A percentile compares a stretch with the other conserved stretches of the same genome.
Conservation (phyloP, 2,113 vertebrate species). For the Solea senegalensis region DNA sequence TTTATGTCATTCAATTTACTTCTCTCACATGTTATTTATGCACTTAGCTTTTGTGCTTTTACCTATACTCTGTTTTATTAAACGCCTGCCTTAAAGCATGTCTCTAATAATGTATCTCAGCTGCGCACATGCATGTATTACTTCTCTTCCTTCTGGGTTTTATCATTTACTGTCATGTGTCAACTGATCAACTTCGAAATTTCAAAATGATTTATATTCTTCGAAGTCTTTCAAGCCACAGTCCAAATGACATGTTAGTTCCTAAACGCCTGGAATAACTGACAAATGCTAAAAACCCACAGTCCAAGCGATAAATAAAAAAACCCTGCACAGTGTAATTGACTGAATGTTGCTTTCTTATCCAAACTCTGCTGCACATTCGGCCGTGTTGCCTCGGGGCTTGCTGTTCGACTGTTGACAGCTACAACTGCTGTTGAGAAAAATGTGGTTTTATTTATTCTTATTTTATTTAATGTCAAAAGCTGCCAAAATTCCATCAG, state of each 20-base stretch:
- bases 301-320: constrained; percentile 14
- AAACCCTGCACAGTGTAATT: constrained; percentile 29
- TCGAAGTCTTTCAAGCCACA: constrained; percentile 30
- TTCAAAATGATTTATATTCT: not conserved
- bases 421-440: constrained; percentile 14
- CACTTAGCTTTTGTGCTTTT: constrained; percentile 14
- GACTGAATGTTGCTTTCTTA: constrained; percentile 42
- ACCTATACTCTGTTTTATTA: not conserved
- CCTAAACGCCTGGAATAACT: constrained; percentile 33
- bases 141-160: not conserved
- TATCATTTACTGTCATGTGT: constrained; percentile 3
- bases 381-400: constrained; percentile 32
- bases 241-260: constrained; percentile 37
- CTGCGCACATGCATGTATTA: constrained; percentile 12
- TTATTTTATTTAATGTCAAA: constrained; percentile 21
- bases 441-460: constrained; percentile 18
- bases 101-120: constrained; percentile 13
- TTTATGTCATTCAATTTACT: constrained; percentile 12
- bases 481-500: constrained; percentile 22
- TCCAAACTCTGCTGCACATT: constrained; percentile 30
- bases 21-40: constrained; percentile 18
- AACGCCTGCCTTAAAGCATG: not conserved
- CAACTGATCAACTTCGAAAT: constrained; percentile 37
- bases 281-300: constrained; percentile 37
- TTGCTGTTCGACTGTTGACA: constrained; percentile 23